Conservation (phyloP, 2,888 invertebrate genomes). For the Drosophila mettleri region DNA sequence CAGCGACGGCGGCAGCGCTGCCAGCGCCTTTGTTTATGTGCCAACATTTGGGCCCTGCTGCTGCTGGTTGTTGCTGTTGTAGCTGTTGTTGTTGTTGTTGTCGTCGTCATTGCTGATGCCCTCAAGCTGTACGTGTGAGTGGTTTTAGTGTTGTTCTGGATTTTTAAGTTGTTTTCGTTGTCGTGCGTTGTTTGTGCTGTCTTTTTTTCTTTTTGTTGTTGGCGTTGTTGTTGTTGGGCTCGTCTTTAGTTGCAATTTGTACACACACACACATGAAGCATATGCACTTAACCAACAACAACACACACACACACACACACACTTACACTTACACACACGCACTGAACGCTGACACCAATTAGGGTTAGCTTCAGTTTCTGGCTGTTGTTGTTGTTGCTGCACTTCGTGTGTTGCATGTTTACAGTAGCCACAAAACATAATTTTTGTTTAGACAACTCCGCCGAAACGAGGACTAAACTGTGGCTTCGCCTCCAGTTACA, state of each 20-base stretch:
- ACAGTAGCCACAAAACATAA: slow-evolving; percentile 76
- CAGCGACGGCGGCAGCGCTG: slow-evolving; percentile 30
- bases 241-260: slow-evolving; percentile 71
- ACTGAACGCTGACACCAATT: slow-evolving; percentile 77
- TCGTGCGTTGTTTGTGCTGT: slow-evolving; percentile 65
- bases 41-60: slow-evolving; percentile 61
- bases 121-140: slow-evolving; percentile 75
- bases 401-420: slow-evolving; percentile 70
- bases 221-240: slow-evolving; percentile 44
- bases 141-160: slow-evolving; percentile 80
- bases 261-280: slow-evolving; percentile 48
- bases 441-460: slow-evolving; percentile 74
- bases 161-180: slow-evolving; percentile 80
- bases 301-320: slow-evolving; percentile 34
- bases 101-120: slow-evolving; percentile 47
- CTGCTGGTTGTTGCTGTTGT: too few species aligned
- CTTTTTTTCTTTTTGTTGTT: slow-evolving; percentile 45
- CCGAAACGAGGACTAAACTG: slow-evolving; percentile 44
- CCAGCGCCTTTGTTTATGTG: slow-evolving; percentile 70
- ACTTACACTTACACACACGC: slow-evolving; percentile 39
- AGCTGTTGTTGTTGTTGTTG: slow-evolving; percentile 19
- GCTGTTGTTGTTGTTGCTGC: slow-evolving; percentile 45
- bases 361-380: slow-evolving; percentile 54
- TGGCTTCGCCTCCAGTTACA: slow-evolving; percentile 20
- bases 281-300: slow-evolving; percentile 48